Conservation (phyloP, 2,113 vertebrate genomes). For the Prunella fulvescens region DNA sequence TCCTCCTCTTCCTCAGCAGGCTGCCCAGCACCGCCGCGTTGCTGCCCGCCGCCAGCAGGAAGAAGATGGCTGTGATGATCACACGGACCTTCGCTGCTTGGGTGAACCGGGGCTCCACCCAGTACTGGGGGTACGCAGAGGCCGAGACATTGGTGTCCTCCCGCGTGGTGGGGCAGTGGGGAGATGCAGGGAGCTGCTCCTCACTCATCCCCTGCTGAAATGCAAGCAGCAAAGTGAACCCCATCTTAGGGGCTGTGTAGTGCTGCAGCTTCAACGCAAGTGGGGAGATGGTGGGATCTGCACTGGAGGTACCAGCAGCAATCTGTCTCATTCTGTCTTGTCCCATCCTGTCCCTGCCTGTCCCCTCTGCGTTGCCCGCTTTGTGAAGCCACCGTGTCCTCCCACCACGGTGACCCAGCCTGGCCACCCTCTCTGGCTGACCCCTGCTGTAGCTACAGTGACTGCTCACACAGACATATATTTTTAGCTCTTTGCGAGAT, state of each 20-base stretch:
- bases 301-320: neutral
- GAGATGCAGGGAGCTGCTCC: neutral
- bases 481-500: neutral
- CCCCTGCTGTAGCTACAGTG: neutral
- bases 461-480: neutral
- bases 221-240: fast-evolving
- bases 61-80: constrained; percentile 53
- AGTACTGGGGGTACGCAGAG: neutral
- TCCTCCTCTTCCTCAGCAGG: constrained; percentile 63
- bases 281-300: neutral
- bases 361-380: neutral
- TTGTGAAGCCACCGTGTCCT: fast-evolving
- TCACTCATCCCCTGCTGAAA: constrained; percentile 36
- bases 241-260: neutral
- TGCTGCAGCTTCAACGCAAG: neutral
- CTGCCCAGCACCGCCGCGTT: constrained; percentile 52
- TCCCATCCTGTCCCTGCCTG: neutral
- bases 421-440: neutral
- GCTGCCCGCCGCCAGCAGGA: constrained; percentile 50
- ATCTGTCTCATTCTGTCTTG: neutral
- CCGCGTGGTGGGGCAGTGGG: fast-evolving
- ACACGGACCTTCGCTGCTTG: constrained; percentile 36
- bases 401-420: fast-evolving
- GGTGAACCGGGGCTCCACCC: constrained; percentile 56
- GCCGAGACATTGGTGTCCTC: neutral